Evolutionary conservation across 2,797 vertebrate species (phyloP), one percentile per base, ranked within the genome.

Genomic region (Chelonia mydas): DNA sequence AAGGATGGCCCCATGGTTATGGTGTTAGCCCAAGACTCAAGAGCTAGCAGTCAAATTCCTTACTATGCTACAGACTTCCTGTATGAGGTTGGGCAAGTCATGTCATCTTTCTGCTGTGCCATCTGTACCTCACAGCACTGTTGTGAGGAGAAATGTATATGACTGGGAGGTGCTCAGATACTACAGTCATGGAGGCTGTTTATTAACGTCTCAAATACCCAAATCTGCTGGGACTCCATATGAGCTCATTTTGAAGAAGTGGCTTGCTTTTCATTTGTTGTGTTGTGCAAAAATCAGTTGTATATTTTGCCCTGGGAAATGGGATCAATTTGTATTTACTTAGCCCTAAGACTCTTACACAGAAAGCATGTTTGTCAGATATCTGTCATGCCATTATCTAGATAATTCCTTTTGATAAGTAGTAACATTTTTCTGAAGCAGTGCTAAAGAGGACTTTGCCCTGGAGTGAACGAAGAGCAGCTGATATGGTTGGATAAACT

Each of bases 401-500:
- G 95, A 97, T 95, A 93, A 96, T 97, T 94, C 86, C 84, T 97
- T 97, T 94, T 96, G 97, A 97, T 96, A 92, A 94, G 90, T 78
- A 83, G 88, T 94, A 92, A 94, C 84, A 61, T 86, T 94, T 91
- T 91, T 93, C 94, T 93, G 92, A 95, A 97, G 85, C 47, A 84
- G 31, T 91, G 87, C 50, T 93, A 93, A 84, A 90, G 68, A 96
- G 81, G 89, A 92, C 86, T 97, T 96, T 88, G 92, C 83, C 86
- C 90, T 87, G 49, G 54, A 96, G 94, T 95, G 90, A 97, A 95
- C 15, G 87, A 81, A 92, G 94, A 94, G 81, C 72, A 89, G 49
- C 74, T 19, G 88, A 96, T 77, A 94, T 28, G 84, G 84, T 94
- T 93, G 90, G 84, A 89, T 92, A 95, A 97, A 90, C 68, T n/a